These are phyloP conservation scores for Trichopria drosophilae DNA, from an alignment of 2,888 invertebrate genomes.

Conservation along the genomic window DNA sequence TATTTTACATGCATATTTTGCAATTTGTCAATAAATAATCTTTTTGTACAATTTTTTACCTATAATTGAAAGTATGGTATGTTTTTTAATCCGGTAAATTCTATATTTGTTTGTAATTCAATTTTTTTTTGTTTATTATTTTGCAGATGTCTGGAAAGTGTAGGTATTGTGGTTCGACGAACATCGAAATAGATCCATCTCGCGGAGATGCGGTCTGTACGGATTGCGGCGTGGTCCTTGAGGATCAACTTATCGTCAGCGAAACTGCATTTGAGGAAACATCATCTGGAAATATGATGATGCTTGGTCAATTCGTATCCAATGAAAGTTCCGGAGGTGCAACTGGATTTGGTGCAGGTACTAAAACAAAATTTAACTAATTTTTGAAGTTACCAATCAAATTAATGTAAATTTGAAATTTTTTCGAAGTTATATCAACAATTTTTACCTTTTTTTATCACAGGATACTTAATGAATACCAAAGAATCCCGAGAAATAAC, in stretches of 20 bases:
- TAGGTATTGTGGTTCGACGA: constrained; percentile 83
- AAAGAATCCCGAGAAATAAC: constrained; percentile 93
- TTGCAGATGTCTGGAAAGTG: constrained; percentile 70
- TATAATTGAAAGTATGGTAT: too few relatives aligned
- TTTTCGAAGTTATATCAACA: constrained; percentile 10
- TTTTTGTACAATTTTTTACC: too few relatives aligned
- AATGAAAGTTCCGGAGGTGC: constrained; percentile 85
- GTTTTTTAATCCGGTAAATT: too few relatives aligned
- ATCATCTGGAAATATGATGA: constrained; percentile 81
- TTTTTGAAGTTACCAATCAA: neutral
- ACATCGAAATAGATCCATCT: constrained; percentile 92
- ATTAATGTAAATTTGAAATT: constrained; percentile 6
- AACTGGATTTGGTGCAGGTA: constrained; percentile 77
- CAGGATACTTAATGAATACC: constrained; percentile 79
- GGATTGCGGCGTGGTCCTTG: constrained; percentile 92
- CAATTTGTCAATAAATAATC: too few relatives aligned
- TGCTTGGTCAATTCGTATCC: constrained; percentile 92
- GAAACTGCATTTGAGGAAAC: constrained; percentile 96
- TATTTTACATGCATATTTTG: too few relatives aligned
- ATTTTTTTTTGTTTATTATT: too few relatives aligned
- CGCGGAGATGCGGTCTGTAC: constrained; percentile 96
- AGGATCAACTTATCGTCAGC: constrained; percentile 94
- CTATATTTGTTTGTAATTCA: neutral
- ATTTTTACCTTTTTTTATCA: constrained; percentile 35
- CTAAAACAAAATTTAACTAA: constrained; percentile 4